Evolutionary conservation across 2,797 vertebrate species (phyloP), one percentile per base, ranked within the genome.

Genomic region (Siniperca obscura): DNA sequence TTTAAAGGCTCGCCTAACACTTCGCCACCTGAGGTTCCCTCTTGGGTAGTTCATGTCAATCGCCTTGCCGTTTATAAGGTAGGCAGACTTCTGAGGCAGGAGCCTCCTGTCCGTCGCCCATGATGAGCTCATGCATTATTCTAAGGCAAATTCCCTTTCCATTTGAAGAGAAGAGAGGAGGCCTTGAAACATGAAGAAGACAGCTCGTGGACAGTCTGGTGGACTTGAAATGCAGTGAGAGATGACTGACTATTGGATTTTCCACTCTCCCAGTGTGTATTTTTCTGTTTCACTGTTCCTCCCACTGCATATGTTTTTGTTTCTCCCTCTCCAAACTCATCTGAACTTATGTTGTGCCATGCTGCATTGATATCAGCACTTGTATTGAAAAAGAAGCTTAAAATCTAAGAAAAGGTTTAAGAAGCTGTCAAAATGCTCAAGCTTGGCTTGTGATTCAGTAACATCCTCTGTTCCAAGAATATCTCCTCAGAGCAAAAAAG

Each of bases 71-170:
- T 83, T 74, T 79, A 70, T 70, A 72, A 88, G 78, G 65, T 61
- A 55, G 84, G 60, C 59, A 38, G 85, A 85, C 86, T 84, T 91
- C 82, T 81, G 80, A 91, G 81, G 78, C 69, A 56, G 75, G 80
- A 88, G 83, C 66, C 85, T 90, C 59, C 83, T 79, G 86, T 89
- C 87, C 69, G 13, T 85, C 81, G 74, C 77, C 84, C 77, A 82
- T 68, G 36, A 89, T 25, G 73, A 85, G 87, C 82, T 93, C 89
- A 91, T 93, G 87, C 87, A 93, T 93, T 93, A 93, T 93, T 93
- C 91, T 5, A 19, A 60, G 30, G 48, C 44, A 87, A 87, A 89
- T 80, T 83, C 61, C 17, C 40, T 67, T 74, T 86, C 74, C 86
- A 71, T 85, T 73, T 85, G 74, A 91, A 85, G 82, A 76, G 62